Percentiles rank a stretch among this genome's conserved stretches.
Evolutionary conservation across 2,888 invertebrate species (phyloP).

Genomic region (Plagiodera versicolora): DNA sequence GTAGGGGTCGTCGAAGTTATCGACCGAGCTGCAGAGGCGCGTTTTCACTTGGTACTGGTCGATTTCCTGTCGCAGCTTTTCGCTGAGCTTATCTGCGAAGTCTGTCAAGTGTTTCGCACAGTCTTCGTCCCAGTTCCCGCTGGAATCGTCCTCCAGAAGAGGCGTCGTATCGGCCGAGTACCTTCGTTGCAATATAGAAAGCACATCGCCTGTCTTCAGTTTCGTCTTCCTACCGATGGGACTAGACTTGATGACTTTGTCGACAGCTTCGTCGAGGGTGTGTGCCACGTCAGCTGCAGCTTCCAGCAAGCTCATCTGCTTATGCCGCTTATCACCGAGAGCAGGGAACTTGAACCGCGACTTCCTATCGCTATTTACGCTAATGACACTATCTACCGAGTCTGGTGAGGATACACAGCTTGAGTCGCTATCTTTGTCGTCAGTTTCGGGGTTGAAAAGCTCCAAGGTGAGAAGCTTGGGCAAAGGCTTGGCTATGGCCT

Average conservation of each 20-base stretch:
- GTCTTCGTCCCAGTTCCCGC: constrained; percentile 62
- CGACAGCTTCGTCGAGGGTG: constrained; percentile 69
- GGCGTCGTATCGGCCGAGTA: constrained; percentile 44
- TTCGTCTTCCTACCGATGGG: constrained; percentile 49
- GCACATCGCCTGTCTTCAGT: constrained; percentile 38
- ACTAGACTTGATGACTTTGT: constrained; percentile 68
- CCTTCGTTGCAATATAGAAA: constrained; percentile 41
- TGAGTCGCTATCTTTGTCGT: constrained; percentile 88
- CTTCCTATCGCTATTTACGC: constrained; percentile 29
- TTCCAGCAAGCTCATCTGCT: constrained; percentile 60
- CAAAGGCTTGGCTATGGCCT: constrained; percentile 66
- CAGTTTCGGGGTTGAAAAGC: constrained; percentile 86
- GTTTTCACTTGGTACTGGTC: constrained; percentile 62
- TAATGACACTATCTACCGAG: constrained; percentile 81
- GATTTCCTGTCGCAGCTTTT: constrained; percentile 77
- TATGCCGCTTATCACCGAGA: constrained; percentile 21
- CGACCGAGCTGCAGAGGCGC: constrained; percentile 56
- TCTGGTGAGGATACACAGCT: constrained; percentile 87
- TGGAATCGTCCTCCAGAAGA: constrained; percentile 38
- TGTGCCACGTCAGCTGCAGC: constrained; percentile 69
- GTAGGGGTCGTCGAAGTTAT: constrained; percentile 65
- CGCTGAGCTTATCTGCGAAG: constrained; percentile 81
- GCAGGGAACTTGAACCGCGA: constrained; percentile 40
- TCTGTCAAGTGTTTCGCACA: constrained; percentile 73
- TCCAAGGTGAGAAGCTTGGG: constrained; percentile 80